Percentiles rank a stretch among this genome's conserved stretches.
Evolutionary conservation across 2,113 vertebrate species (phyloP).

Genomic region (Recurvirostra avosetta): DNA sequence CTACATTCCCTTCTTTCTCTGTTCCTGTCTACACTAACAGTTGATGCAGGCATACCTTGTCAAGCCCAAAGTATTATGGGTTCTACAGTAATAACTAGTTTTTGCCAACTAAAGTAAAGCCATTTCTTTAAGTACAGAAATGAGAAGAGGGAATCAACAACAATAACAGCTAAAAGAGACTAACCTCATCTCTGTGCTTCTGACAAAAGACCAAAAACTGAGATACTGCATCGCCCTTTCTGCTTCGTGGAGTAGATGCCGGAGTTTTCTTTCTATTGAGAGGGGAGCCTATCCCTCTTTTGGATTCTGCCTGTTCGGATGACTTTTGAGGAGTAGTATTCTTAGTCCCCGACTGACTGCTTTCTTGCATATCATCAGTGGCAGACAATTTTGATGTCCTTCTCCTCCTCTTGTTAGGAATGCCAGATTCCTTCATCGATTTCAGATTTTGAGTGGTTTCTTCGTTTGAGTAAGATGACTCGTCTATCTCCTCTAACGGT

Average conservation of each 20-base stretch:
- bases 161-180: neutral
- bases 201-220: conserved; percentile 84
- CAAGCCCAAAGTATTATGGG: neutral
- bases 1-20: neutral
- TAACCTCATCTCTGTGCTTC: conserved; percentile 83
- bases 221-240: conserved; percentile 73
- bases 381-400: conserved; percentile 58
- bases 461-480: conserved; percentile 6
- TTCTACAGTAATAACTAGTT: neutral
- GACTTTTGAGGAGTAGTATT: conserved; percentile 55
- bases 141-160: neutral
- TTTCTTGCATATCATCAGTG: conserved; percentile 1
- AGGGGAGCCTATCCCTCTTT: conserved; percentile 63
- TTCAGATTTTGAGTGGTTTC: conserved; percentile 31
- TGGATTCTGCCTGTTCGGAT: conserved; percentile 68
- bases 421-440: conserved; percentile 43
- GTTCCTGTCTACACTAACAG: neutral
- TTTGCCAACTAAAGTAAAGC: neutral
- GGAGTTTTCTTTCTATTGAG: conserved; percentile 70
- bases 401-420: conserved; percentile 74
- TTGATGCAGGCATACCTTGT: neutral
- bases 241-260: conserved; percentile 60
- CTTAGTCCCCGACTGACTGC: conserved; percentile 17
- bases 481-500: conserved; percentile 43
- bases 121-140: neutral